A percentile compares a stretch with the other conserved stretches of the same genome.
phyloP scores from a whole-genome alignment of 53 echinoderm and acorn worm species.

The Stichopus horrens region DNA sequence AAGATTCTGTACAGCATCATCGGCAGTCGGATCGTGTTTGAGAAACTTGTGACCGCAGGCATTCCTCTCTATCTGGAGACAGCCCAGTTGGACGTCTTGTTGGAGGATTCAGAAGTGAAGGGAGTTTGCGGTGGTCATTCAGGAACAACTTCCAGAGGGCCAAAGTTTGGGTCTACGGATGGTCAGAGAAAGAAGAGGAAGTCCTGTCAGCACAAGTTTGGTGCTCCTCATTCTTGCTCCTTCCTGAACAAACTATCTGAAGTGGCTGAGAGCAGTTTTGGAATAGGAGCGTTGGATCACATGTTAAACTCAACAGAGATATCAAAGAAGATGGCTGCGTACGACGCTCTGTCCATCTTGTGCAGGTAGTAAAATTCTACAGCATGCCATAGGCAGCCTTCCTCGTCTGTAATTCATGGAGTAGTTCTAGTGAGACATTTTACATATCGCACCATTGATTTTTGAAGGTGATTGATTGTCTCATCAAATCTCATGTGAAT shows the following conservation, averaged over 20 bases:
- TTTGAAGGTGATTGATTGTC: no score
- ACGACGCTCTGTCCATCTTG: slow-evolving; percentile 33
- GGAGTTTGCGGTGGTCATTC: not conserved
- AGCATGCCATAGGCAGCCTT: no score
- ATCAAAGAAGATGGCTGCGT: slow-evolving; percentile 23
- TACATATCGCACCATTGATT: no score
- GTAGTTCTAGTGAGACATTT: no score
- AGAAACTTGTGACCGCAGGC: slow-evolving; percentile 50
- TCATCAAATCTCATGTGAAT: no score
- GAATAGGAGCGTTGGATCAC: slow-evolving; percentile 18
- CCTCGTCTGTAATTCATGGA: no score
- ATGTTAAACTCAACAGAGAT: slow-evolving; percentile 17
- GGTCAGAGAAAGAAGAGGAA: not conserved
- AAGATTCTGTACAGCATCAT: slow-evolving; percentile 60
- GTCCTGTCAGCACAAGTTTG: not conserved
- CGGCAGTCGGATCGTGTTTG: slow-evolving; percentile 65
- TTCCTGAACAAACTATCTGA: slow-evolving; percentile 31
- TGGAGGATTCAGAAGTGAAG: not conserved
- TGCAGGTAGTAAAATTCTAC: slow-evolving; percentile 16
- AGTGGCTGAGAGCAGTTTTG: slow-evolving; percentile 42
- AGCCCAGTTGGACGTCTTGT: not conserved
- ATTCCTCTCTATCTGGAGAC: slow-evolving; percentile 14
- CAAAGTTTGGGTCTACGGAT: not conserved
- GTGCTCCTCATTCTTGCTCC: not conserved
- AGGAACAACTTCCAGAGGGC: not conserved